phyloP scores from a whole-genome alignment of 2,113 vertebrate species.

The Otocyon megalotis region DNA sequence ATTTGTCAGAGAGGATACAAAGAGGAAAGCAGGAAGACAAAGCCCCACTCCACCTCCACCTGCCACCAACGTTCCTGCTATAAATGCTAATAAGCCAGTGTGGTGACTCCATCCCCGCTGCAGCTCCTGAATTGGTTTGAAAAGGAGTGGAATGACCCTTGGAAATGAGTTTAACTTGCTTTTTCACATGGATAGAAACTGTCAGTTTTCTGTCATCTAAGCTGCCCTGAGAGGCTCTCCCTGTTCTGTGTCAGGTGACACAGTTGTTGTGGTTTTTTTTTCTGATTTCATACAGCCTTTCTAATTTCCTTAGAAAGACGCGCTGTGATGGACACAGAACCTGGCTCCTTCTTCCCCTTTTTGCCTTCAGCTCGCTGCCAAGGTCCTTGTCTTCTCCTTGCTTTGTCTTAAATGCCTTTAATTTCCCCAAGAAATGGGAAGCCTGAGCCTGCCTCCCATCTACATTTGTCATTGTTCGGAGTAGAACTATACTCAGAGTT shows the following conservation, averaged over 20 bases:
- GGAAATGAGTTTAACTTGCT: slow-evolving; percentile 77
- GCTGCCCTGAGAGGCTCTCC: slow-evolving; percentile 27
- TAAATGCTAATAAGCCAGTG: slow-evolving; percentile 65
- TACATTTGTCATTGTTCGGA: not conserved
- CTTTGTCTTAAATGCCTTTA: not conserved
- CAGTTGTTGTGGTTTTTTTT: not conserved
- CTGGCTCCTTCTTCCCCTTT: not conserved
- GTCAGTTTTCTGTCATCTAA: slow-evolving; percentile 73
- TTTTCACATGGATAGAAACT: slow-evolving; percentile 72
- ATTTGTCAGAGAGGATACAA: not conserved
- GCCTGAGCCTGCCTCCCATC: not conserved
- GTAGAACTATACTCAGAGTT: not conserved
- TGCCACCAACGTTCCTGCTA: slow-evolving; percentile 33
- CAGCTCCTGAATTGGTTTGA: slow-evolving; percentile 22
- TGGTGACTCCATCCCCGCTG: not conserved
- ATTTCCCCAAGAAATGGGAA: not conserved
- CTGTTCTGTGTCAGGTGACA: not conserved
- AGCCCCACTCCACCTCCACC: not conserved
- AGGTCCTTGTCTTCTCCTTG: not conserved
- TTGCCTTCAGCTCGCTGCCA: not conserved
- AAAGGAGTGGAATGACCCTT: slow-evolving; percentile 75
- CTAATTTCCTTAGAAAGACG: not conserved
- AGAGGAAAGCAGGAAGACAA: slow-evolving; percentile 25
- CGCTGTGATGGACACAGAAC: not conserved
- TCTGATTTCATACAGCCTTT: slow-evolving; percentile 40